Evolutionary conservation across 2,113 vertebrate species (phyloP), one percentile per base, ranked within the genome.

Genomic region (Seriola quinqueradiata): DNA sequence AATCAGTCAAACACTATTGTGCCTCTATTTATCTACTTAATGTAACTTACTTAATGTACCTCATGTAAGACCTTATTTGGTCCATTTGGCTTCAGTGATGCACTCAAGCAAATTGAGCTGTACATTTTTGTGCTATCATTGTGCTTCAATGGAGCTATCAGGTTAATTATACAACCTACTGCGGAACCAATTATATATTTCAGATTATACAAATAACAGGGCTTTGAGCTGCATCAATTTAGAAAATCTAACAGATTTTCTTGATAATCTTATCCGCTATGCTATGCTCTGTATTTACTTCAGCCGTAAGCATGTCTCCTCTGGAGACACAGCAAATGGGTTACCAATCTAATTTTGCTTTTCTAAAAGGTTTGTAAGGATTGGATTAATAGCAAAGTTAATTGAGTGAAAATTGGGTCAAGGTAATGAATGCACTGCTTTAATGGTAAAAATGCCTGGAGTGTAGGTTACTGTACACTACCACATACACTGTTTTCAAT

Each of bases 161-260:
- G 8, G 9, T 23, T n/a, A 55, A 55, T 55, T 55, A 55, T 23
- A 55, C n/a, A 55, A 55, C 50, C 50, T 72, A 40, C 64, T 42
- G 38, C 44, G 74, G 17, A 75, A 42, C 54, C 8, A 74, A 66
- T 66, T 71, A 23, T 44, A 64, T 40, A 8, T 44, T 34, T 55
- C 23, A 57, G 34, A 23, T 57, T 70, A n/a, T 23, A 23, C 5
- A 57, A 57, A 21, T 23, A 17, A 72, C 14, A 38, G 3, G 8
- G 32, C 16, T 38, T 40, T 59, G 3, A 57, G 46, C 19, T 21
- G 38, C 14, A 8, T 44, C 23, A 11, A 69, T 46, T n/a, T 44
- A 19, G 55, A 69, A 42, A 70, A 61, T 63, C 46, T 55, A 23
- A 52, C 5, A 21, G 3, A 11, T 38, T 63, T 63, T 54, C 16